These are phyloP conservation scores for Cinara cedri DNA, from an alignment of 2,888 invertebrate species.

Conservation along the genomic window DNA sequence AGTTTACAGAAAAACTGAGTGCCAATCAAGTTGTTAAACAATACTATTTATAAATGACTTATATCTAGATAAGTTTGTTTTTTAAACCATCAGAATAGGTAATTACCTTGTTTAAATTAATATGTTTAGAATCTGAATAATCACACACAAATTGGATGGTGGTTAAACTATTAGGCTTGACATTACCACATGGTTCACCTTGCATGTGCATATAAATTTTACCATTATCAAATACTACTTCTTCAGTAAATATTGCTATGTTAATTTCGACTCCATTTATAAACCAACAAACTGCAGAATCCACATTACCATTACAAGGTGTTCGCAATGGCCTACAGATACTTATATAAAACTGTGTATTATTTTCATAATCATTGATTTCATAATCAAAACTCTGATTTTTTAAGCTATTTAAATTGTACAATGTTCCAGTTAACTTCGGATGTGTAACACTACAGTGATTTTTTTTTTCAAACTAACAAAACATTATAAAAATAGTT, in stretches of 20 bases:
- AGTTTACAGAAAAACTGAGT: no score
- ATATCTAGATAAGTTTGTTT: not conserved
- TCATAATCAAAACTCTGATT: conserved; percentile 20
- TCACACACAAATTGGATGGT: conserved; percentile 36
- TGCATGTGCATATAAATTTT: conserved; percentile 28
- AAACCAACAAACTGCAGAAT: conserved; percentile 30
- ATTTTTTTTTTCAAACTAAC: conserved; percentile 32
- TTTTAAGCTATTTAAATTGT: conserved; percentile 33
- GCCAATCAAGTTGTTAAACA: no score
- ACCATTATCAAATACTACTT: conserved; percentile 44
- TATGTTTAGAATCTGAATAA: conserved; percentile 16
- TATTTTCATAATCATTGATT: not conserved
- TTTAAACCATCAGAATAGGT: not conserved
- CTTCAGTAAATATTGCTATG: conserved; percentile 29
- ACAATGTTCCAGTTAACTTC: not conserved
- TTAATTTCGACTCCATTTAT: conserved; percentile 4
- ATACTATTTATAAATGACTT: no score
- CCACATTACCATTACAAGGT: conserved; percentile 38
- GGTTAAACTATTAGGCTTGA: conserved; percentile 21
- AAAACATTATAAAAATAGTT: no score
- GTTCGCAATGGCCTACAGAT: conserved; percentile 39
- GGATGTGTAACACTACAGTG: conserved; percentile 31
- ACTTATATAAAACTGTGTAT: conserved; percentile 17
- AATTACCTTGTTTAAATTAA: conserved; percentile 21
- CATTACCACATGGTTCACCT: conserved; percentile 39